Percentiles rank a stretch among this genome's conserved stretches.
Evolutionary conservation across 2,113 vertebrate genomes (phyloP).

Genomic region (Chaetops frenatus): DNA sequence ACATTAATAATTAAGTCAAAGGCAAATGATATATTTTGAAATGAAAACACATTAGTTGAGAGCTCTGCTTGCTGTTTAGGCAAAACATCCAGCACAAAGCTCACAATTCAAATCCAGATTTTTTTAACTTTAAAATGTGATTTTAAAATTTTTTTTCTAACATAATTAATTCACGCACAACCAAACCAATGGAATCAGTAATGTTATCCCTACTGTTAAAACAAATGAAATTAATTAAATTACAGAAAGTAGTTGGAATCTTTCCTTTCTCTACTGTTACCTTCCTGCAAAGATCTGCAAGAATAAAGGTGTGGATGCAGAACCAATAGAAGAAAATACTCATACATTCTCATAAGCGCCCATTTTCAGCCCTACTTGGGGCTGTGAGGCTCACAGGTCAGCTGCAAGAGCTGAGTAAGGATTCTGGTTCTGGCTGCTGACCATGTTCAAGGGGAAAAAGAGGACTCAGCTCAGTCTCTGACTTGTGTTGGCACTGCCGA

Average conservation of each 20-base stretch:
- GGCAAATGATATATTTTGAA: not conserved
- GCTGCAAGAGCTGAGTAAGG: not conserved
- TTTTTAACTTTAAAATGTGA: not conserved
- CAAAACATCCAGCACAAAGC: not conserved
- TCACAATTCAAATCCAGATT: not conserved
- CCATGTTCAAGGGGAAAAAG: rapidly evolving
- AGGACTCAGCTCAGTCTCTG: not conserved
- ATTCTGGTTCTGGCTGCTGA: not conserved
- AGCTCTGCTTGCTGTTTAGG: not conserved
- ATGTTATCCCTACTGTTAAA: not conserved
- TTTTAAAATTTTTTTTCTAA: not conserved
- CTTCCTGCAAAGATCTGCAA: not conserved
- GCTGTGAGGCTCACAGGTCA: not conserved
- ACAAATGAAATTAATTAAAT: not conserved
- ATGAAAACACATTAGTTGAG: not conserved
- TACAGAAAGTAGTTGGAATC: not conserved
- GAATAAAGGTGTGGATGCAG: not conserved
- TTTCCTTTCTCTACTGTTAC: not conserved
- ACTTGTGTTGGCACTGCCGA: not conserved
- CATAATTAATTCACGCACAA: not conserved
- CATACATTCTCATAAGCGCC: not conserved
- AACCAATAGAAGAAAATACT: not conserved
- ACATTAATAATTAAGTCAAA: not conserved
- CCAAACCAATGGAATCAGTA: not conserved
- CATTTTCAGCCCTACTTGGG: not conserved